phyloP scores from a whole-genome alignment of 2,888 invertebrate species.

The Lucinisca nassula region DNA sequence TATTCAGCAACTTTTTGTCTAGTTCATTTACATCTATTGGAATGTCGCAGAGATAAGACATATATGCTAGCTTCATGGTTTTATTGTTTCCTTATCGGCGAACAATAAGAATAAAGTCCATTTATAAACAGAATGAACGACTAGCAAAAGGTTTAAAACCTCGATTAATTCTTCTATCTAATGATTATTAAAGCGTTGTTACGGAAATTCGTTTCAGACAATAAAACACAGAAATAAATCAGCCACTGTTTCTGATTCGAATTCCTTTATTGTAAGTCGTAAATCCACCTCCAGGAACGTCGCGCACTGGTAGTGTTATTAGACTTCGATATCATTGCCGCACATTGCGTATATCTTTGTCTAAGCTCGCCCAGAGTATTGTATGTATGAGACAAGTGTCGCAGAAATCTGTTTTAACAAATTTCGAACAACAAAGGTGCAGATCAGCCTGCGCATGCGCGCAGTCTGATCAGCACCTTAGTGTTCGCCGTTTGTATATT shows the following conservation, averaged over 20 bases:
- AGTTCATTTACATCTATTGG: background rate
- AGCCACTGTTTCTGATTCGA: background rate
- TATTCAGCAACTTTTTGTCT: too few relatives aligned
- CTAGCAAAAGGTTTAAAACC: background rate
- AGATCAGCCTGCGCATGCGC: too few relatives aligned
- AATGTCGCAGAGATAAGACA: background rate
- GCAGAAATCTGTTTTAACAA: too few relatives aligned
- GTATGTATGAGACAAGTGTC: too few relatives aligned
- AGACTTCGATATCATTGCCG: too few relatives aligned
- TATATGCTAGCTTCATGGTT: background rate
- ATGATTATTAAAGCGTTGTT: background rate
- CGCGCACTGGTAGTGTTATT: background rate
- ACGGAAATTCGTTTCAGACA: background rate
- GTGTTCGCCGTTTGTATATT: too few relatives aligned
- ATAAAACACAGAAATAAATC: slow-evolving; percentile 6
- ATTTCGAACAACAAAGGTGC: too few relatives aligned
- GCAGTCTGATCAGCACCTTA: too few relatives aligned
- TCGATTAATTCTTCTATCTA: background rate
- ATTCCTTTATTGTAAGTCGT: background rate
- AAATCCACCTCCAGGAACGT: background rate
- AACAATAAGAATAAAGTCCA: background rate
- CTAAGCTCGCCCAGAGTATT: too few relatives aligned
- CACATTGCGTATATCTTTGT: too few relatives aligned
- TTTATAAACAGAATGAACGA: background rate
- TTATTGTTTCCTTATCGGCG: background rate